These are phyloP conservation scores for Apis florea DNA, from an alignment of 1,140 invertebrate genomes.

Conservation along the genomic window DNA sequence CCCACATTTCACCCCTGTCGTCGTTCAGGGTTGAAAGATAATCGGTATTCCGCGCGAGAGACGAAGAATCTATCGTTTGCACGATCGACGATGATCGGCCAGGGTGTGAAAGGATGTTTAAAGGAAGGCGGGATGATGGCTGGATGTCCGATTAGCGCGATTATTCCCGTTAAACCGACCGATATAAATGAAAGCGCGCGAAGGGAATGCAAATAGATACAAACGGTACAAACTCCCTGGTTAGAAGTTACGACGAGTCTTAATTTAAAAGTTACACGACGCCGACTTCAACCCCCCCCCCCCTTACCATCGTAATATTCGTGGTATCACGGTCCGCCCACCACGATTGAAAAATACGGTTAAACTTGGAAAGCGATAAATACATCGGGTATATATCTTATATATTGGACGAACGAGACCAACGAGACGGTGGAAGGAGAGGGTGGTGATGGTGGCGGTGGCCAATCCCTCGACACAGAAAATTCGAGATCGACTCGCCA, in stretches of 20 bases:
- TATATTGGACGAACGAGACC: conserved; percentile 42
- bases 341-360: conserved; percentile 32
- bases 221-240: too few relatives aligned
- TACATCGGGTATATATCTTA: too few relatives aligned
- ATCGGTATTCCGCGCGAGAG: conserved; percentile 30
- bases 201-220: background rate
- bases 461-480: conserved; percentile 4
- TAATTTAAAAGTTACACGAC: conserved; percentile 69
- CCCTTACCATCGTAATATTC: background rate
- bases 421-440: background rate
- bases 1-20: background rate
- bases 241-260: conserved; percentile 39
- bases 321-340: conserved; percentile 29
- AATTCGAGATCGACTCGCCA: background rate
- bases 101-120: conserved; percentile 40
- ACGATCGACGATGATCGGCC: conserved; percentile 10
- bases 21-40: conserved; percentile 1
- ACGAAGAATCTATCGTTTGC: conserved; percentile 14
- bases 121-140: conserved; percentile 31
- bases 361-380: background rate
- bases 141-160: conserved; percentile 36
- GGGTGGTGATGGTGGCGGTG: too few relatives aligned
- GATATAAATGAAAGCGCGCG: conserved; percentile 8
- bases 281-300: background rate
- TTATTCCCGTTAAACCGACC: conserved; percentile 37